Evolutionary conservation across 2,888 invertebrate genomes (phyloP).

Genomic region (Serrognathus titanus): DNA sequence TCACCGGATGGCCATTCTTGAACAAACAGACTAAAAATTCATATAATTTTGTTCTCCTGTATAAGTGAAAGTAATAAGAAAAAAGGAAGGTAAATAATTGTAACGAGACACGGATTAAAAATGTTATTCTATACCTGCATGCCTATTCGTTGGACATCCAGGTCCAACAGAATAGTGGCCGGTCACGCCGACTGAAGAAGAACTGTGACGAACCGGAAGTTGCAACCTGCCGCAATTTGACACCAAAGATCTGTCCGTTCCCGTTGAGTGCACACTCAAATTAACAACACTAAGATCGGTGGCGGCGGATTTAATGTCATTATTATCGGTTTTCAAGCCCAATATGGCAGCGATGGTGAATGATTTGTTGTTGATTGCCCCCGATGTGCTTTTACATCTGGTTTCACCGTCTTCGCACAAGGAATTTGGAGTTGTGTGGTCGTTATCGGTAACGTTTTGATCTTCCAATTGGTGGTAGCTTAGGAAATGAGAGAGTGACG

Average conservation of each 20-base stretch:
- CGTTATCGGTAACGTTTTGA: constrained; percentile 35
- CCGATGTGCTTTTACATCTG: constrained; percentile 38
- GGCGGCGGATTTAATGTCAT: constrained; percentile 20
- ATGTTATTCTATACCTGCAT: constrained; percentile 22
- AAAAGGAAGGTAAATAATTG: neutral
- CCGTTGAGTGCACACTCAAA: constrained; percentile 53
- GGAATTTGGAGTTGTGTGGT: constrained; percentile 32
- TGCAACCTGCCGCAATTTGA: constrained; percentile 42
- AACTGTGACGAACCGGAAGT: constrained; percentile 40
- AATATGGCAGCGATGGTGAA: constrained; percentile 88
- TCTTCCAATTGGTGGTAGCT: constrained; percentile 45
- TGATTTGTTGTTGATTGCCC: constrained; percentile 50
- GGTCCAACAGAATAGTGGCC: constrained; percentile 36
- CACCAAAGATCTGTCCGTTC: constrained; percentile 32
- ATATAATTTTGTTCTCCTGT: no score
- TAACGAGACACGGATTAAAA: neutral
- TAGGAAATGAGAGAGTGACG: constrained; percentile 44
- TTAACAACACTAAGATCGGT: constrained; percentile 50
- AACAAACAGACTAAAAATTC: no score
- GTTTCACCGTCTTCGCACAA: constrained; percentile 43
- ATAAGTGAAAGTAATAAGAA: no score
- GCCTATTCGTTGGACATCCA: constrained; percentile 23
- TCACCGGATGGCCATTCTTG: no score
- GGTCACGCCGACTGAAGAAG: constrained; percentile 30
- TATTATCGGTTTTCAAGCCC: constrained; percentile 58